phyloP scores from a whole-genome alignment of 2,113 vertebrate genomes.

The Sprattus sprattus region DNA sequence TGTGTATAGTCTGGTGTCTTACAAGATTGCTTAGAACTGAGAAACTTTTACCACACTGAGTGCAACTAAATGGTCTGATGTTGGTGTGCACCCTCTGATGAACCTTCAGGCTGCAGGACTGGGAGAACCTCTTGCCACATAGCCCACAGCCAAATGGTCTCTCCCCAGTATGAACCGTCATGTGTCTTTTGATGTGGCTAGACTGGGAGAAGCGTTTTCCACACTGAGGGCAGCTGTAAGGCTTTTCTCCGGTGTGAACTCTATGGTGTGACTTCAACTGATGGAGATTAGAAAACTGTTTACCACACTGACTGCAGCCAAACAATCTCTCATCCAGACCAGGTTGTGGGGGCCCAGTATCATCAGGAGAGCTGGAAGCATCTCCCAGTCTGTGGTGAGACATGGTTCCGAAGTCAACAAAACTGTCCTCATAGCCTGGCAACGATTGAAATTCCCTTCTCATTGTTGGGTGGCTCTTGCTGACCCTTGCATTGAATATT shows the following conservation, averaged over 20 bases:
- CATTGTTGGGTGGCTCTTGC: neutral
- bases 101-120: neutral
- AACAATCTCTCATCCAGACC: neutral
- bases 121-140: neutral
- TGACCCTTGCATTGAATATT: neutral
- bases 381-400: neutral
- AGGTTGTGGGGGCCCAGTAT: neutral
- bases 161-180: neutral
- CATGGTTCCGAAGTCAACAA: neutral
- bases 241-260: conserved; percentile 18
- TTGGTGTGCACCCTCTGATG: conserved; percentile 18
- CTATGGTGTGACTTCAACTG: conserved; percentile 8
- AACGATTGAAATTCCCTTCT: neutral
- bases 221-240: conserved; percentile 15
- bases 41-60: conserved; percentile 14
- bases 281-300: neutral
- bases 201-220: conserved; percentile 12
- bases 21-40: neutral
- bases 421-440: neutral
- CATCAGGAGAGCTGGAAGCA: neutral
- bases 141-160: neutral
- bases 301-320: conserved; percentile 6
- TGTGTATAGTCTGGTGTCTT: neutral
- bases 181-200: neutral
- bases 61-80: neutral